Percentiles rank a stretch among this genome's conserved stretches.
phyloP scores from a whole-genome alignment of 1,140 invertebrate species.

The Atta texana region DNA sequence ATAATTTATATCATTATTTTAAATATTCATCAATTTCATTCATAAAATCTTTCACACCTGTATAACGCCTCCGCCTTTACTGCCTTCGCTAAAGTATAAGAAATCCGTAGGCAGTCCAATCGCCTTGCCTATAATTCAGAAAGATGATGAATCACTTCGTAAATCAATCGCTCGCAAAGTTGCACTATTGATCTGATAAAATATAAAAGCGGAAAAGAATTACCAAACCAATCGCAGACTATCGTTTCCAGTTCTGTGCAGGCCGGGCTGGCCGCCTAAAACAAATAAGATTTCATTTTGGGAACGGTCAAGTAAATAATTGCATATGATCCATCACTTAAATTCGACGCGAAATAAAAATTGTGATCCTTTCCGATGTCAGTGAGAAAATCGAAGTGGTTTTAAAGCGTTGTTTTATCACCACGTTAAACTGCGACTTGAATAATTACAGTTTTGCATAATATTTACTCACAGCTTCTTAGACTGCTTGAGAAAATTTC shows the following conservation, averaged over 20 bases:
- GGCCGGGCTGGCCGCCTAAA: conserved; percentile 97
- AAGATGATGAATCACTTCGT: conserved; percentile 46
- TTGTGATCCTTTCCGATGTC: not conserved
- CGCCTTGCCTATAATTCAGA: conserved; percentile 90
- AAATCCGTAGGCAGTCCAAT: conserved; percentile 96
- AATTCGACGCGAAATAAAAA: not conserved
- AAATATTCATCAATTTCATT: not conserved
- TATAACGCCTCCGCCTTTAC: conserved; percentile 97
- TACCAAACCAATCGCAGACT: conserved; percentile 98
- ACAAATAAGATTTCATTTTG: conserved; percentile 73
- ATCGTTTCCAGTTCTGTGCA: conserved; percentile 99
- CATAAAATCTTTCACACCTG: conserved; percentile 88
- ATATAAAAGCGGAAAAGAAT: conserved; percentile 79
- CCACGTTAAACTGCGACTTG: not conserved
- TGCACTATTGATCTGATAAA: not conserved
- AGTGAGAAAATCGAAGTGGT: not conserved
- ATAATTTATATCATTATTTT: not conserved
- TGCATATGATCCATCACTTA: conserved; percentile 49
- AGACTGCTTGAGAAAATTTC: not conserved
- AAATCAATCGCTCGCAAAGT: conserved; percentile 23
- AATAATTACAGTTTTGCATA: conserved; percentile 32
- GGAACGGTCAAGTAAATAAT: conserved; percentile 46
- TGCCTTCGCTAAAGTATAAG: conserved; percentile 92
- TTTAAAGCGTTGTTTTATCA: not conserved
- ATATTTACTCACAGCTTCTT: conserved; percentile 22